A percentile compares a stretch with the other conserved stretches of the same genome.
Evolutionary conservation across 2,797 vertebrate species (phyloP).

Genomic region (Syngnathus acus): DNA sequence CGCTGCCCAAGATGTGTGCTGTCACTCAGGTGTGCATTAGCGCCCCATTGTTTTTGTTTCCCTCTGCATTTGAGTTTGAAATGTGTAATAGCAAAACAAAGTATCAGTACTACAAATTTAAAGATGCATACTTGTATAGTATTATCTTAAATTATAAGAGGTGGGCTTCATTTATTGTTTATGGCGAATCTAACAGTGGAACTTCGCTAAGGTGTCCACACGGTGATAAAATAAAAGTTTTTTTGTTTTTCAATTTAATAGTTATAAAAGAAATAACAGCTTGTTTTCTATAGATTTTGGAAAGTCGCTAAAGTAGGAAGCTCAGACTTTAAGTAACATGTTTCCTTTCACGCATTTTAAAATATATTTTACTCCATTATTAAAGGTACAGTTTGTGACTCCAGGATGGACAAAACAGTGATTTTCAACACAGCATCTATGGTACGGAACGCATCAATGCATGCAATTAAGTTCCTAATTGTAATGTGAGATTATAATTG

Average conservation of each 20-base stretch:
- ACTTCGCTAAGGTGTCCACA: background rate
- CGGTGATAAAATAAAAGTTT: background rate
- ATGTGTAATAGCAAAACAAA: slow-evolving; percentile 1
- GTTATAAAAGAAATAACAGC: slow-evolving; percentile 11
- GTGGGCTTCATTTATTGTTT: background rate
- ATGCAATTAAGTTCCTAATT: slow-evolving; percentile 81
- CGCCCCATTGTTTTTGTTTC: background rate
- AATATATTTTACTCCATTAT: slow-evolving; percentile 47
- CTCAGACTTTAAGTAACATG: slow-evolving; percentile 11
- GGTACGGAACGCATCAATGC: slow-evolving; percentile 80
- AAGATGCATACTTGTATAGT: too few species aligned
- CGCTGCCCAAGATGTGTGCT: slow-evolving; percentile 34
- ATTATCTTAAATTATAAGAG: background rate
- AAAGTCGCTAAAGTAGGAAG: slow-evolving; percentile 1
- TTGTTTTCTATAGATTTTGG: background rate
- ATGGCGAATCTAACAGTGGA: background rate
- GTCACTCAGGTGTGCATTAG: slow-evolving; percentile 25
- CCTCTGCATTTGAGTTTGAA: background rate
- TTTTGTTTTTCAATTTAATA: background rate
- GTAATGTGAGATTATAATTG: slow-evolving; percentile 81
- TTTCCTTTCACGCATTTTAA: slow-evolving; percentile 32
- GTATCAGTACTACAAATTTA: background rate
- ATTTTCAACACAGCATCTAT: slow-evolving; percentile 77
- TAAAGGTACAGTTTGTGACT: slow-evolving; percentile 53
- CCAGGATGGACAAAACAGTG: slow-evolving; percentile 60